Conservation (phyloP, 2,113 vertebrate species). For the Sinosuthora webbiana region DNA sequence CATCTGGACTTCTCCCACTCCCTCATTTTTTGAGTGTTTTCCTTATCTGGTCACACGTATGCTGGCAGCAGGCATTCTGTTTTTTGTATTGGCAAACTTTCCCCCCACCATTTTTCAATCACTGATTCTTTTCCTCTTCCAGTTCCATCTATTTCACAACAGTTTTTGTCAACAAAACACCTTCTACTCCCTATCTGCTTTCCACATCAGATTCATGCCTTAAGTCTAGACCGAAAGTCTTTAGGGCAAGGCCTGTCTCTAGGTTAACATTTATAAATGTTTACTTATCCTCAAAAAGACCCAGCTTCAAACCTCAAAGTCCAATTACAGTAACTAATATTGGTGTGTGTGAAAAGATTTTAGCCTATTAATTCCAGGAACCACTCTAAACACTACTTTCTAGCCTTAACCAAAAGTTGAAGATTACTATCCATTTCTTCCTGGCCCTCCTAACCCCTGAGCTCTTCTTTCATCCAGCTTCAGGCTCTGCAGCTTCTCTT, state of each 20-base stretch:
- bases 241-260: neutral
- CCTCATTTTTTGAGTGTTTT: neutral
- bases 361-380: neutral
- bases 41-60: neutral
- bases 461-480: neutral
- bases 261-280: neutral
- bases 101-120: neutral
- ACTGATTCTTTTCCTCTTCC: neutral
- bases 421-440: neutral
- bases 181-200: neutral
- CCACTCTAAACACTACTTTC: neutral
- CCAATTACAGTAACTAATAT: neutral
- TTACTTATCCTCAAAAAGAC: neutral
- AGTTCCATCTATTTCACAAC: neutral
- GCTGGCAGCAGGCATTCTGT: neutral
- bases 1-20: neutral
- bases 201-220: neutral
- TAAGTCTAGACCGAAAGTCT: slow-evolving; percentile 8
- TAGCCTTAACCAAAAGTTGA: neutral
- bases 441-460: neutral
- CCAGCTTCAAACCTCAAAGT: neutral
- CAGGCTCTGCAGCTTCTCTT: neutral
- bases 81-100: neutral
- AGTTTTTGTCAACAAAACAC: neutral
- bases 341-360: neutral